phyloP scores from a whole-genome alignment of 2,888 invertebrate genomes.

The Endomychus coccineus region DNA sequence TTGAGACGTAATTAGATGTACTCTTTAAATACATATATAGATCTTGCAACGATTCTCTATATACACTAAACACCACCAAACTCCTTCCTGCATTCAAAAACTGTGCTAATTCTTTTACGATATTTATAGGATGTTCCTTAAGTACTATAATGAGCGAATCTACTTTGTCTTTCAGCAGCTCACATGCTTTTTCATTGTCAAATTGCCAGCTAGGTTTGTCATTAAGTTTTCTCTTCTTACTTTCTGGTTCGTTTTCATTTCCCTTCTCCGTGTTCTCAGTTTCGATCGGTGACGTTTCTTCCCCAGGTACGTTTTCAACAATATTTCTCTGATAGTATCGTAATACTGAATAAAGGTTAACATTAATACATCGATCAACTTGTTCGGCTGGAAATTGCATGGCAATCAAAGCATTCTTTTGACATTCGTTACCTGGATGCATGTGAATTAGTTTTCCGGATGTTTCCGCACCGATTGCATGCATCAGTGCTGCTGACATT shows the following conservation, averaged over 20 bases:
- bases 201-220: conserved; percentile 59
- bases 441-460: conserved; percentile 62
- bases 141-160: conserved; percentile 72
- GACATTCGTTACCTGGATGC: conserved; percentile 75
- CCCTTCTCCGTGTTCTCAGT: conserved; percentile 8
- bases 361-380: conserved; percentile 60
- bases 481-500: conserved; percentile 72
- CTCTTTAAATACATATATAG: conserved; percentile 73
- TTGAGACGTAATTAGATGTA: conserved; percentile 60
- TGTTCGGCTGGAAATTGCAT: conserved; percentile 73
- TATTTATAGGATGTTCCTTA: conserved; percentile 78
- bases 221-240: conserved; percentile 9
- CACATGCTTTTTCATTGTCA: conserved; percentile 60
- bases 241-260: conserved; percentile 14
- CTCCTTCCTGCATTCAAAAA: conserved; percentile 76
- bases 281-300: conserved; percentile 15
- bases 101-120: conserved; percentile 66
- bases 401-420: conserved; percentile 68
- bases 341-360: conserved; percentile 69
- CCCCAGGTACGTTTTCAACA: conserved; percentile 11
- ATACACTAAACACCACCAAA: conserved; percentile 74
- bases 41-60: conserved; percentile 78
- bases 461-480: conserved; percentile 62
- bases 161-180: conserved; percentile 55
- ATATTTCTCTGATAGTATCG: conserved; percentile 58